These are phyloP conservation scores for Riparia riparia DNA, from an alignment of 2,113 vertebrate genomes.

Conservation along the genomic window DNA sequence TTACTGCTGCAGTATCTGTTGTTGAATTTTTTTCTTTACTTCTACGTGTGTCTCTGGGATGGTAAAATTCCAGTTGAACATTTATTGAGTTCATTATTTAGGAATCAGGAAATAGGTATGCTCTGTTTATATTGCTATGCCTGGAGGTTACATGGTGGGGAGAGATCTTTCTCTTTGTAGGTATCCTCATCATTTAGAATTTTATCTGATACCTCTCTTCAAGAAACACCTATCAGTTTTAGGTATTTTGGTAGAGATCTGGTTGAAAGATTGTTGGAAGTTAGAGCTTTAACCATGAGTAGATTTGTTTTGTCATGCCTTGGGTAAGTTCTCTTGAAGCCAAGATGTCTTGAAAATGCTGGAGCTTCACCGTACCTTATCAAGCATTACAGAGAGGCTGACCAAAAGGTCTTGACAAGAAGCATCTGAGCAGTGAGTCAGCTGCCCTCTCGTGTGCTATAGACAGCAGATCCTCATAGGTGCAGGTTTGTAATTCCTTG, in stretches of 20 bases:
- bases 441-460: accelerated
- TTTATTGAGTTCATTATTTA: background rate
- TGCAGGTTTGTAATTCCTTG: background rate
- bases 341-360: background rate
- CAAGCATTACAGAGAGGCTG: background rate
- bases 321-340: background rate
- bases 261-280: background rate
- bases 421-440: background rate
- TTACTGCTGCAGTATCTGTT: background rate
- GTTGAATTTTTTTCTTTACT: background rate
- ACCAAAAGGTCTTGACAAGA: background rate
- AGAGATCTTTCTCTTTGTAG: background rate
- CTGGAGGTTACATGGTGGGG: background rate
- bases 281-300: background rate
- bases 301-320: background rate
- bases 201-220: background rate
- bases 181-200: background rate
- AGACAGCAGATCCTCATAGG: accelerated
- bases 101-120: background rate
- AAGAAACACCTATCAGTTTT: background rate
- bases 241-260: background rate
- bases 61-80: background rate
- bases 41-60: background rate
- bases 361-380: background rate
- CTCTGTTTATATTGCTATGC: background rate